Evolutionary conservation across 2,113 vertebrate species (phyloP).

Genomic region (Tachysurus fulvidraco): DNA sequence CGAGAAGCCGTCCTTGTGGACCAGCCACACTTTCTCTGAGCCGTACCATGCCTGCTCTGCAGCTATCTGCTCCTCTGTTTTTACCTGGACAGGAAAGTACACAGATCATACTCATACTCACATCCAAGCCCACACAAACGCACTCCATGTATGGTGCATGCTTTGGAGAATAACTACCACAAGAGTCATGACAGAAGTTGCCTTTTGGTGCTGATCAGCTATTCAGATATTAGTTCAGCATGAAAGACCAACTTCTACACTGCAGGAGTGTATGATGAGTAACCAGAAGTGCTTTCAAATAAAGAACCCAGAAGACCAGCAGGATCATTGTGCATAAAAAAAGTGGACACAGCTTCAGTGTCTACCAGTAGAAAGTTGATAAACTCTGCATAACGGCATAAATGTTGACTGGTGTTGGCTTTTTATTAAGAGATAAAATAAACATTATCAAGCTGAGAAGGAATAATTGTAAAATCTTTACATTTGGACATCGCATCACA

Average conservation of each 20-base stretch:
- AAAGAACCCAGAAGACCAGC: constrained; percentile 9
- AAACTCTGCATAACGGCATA: no score
- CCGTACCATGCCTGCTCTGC: constrained; percentile 94
- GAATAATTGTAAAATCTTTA: not conserved
- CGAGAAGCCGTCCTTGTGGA: constrained; percentile 96
- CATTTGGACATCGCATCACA: not conserved
- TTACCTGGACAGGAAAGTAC: constrained; percentile 74
- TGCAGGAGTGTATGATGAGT: not conserved
- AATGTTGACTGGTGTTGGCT: no score
- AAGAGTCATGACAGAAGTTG: not conserved
- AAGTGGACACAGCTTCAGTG: not conserved
- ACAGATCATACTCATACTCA: constrained; percentile 4
- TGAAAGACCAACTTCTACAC: constrained; percentile 16
- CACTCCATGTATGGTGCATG: constrained; percentile 40
- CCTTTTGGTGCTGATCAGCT: not conserved
- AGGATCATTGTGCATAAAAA: not conserved
- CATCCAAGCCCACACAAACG: not conserved
- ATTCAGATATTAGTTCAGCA: constrained; percentile 11
- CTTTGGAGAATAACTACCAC: not conserved
- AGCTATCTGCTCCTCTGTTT: constrained; percentile 92
- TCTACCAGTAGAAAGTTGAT: no score
- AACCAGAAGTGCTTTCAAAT: not conserved
- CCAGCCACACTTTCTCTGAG: constrained; percentile 95
- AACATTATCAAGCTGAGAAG: no score
- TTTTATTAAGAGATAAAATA: no score